Conservation (phyloP, 2,113 vertebrate genomes). For the Pomatostomus ruficeps region DNA sequence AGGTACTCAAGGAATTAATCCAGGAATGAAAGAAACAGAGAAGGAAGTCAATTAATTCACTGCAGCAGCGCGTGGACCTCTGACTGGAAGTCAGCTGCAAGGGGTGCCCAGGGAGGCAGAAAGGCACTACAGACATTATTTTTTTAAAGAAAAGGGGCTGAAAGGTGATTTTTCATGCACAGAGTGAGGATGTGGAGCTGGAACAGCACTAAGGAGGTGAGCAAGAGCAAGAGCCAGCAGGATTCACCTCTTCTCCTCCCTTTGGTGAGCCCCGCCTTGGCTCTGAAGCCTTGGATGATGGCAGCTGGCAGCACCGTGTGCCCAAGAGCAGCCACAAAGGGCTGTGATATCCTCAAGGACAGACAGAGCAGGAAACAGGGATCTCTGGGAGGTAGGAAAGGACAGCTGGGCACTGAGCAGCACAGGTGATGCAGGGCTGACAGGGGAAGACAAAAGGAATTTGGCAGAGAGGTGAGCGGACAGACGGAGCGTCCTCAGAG, state of each 20-base stretch:
- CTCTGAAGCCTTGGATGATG: background rate
- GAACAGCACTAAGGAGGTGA: background rate
- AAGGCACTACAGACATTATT: background rate
- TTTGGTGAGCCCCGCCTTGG: background rate
- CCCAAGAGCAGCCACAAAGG: background rate
- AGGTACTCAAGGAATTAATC: conserved; percentile 16
- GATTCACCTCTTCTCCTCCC: background rate
- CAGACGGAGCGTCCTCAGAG: background rate
- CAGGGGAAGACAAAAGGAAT: background rate
- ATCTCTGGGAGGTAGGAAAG: background rate
- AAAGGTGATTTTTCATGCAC: background rate
- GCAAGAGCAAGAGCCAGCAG: background rate
- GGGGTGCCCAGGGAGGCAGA: background rate
- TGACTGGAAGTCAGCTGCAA: background rate
- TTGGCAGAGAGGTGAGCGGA: background rate
- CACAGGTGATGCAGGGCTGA: background rate
- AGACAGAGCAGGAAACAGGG: background rate
- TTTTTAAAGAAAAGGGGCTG: background rate
- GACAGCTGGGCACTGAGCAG: background rate
- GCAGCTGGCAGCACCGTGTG: background rate
- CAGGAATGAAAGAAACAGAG: background rate
- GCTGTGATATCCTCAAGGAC: background rate
- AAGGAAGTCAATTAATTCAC: background rate
- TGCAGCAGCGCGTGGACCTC: background rate
- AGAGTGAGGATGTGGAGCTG: background rate